phyloP scores from a whole-genome alignment of 2,888 invertebrate genomes.

The Bimastos eiseni region DNA sequence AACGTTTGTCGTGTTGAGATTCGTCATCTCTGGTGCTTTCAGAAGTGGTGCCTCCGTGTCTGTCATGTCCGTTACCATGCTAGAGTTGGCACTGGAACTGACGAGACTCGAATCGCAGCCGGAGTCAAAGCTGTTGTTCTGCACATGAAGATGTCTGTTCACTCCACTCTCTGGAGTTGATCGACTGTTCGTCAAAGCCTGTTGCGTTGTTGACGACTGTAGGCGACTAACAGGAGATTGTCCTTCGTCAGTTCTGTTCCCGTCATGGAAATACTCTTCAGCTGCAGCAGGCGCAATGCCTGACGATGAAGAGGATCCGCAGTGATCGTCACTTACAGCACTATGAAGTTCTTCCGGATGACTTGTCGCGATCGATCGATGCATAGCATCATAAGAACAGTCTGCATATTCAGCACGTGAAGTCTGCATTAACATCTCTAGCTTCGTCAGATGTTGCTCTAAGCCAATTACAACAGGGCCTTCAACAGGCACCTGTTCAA shows the following conservation, averaged over 20 bases:
- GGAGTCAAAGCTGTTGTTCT: slow-evolving; percentile 14
- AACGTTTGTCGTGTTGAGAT: not conserved
- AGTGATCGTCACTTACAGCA: not conserved
- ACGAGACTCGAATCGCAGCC: slow-evolving; percentile 19
- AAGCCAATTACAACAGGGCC: not conserved
- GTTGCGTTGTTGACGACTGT: not conserved
- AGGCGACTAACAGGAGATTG: not conserved
- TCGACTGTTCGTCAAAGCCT: not conserved
- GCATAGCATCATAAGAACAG: not conserved
- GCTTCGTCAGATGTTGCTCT: not conserved
- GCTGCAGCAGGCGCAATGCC: not conserved
- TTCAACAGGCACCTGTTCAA: not conserved
- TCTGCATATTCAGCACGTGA: not conserved
- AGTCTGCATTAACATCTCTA: slow-evolving; percentile 3
- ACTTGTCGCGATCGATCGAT: not conserved
- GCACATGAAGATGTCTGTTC: not conserved
- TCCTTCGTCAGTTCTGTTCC: not conserved
- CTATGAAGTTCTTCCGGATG: not conserved
- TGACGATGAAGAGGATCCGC: not conserved
- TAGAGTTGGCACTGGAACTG: not conserved
- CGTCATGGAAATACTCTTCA: not conserved
- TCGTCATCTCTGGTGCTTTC: not conserved
- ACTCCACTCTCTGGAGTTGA: not conserved
- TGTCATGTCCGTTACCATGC: not conserved
- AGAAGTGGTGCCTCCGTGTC: not conserved